phyloP scores from a whole-genome alignment of 2,888 invertebrate genomes.

The Oasisia sp. region DNA sequence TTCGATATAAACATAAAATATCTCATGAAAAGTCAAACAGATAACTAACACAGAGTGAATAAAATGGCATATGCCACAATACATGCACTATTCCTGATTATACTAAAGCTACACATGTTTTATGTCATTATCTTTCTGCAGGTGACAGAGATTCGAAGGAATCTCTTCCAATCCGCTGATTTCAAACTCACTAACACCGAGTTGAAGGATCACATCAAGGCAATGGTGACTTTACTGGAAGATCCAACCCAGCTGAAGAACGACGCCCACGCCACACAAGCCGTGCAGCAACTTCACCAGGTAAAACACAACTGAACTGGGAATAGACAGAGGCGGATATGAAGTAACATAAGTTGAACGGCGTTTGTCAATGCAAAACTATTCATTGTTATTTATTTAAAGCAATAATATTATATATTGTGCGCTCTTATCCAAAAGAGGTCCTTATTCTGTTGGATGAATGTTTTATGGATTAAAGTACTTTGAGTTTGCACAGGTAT shows the following conservation, averaged over 20 bases:
- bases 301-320: background rate
- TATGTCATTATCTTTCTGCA: background rate
- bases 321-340: no score
- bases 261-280: background rate
- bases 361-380: no score
- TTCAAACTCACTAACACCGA: background rate
- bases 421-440: no score
- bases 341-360: no score
- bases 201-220: background rate
- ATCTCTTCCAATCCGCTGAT: background rate
- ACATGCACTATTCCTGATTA: background rate
- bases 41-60: background rate
- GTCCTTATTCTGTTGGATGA: no score
- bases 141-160: background rate
- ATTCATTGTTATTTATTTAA: no score
- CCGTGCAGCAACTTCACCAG: background rate
- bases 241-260: background rate
- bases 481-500: no score
- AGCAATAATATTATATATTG: no score
- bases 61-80: background rate
- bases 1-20: no score
- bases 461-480: no score
- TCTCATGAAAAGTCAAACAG: no score
- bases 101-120: no score
- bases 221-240: background rate